phyloP scores from a whole-genome alignment of 2,113 vertebrate species.

The Boulengeromyrus knoepffleri region DNA sequence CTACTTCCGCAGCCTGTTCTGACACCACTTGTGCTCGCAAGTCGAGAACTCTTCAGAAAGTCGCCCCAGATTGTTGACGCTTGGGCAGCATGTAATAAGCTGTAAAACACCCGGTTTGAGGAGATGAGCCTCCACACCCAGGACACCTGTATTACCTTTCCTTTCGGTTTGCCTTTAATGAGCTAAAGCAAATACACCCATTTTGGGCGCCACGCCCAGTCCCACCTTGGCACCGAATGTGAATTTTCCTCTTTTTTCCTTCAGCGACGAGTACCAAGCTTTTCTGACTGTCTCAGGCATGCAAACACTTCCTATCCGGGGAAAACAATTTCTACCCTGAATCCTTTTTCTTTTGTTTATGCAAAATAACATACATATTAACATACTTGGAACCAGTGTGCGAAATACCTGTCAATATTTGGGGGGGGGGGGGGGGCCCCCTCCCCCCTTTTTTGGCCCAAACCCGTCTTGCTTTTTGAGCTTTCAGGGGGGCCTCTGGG shows the following conservation, averaged over 20 bases:
- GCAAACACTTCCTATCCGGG: neutral
- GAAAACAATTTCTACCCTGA: neutral
- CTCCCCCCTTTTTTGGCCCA: no score
- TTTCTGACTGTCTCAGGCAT: neutral
- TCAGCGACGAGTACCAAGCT: neutral
- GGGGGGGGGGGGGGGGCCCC: no score
- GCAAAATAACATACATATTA: neutral
- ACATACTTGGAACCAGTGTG: neutral
- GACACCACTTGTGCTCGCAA: neutral
- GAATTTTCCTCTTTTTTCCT: neutral
- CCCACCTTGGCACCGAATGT: neutral
- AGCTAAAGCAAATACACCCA: neutral
- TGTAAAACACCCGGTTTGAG: no score
- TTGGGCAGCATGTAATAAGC: neutral
- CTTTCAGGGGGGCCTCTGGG: no score
- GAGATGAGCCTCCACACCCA: neutral
- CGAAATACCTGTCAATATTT: no score
- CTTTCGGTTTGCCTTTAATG: neutral
- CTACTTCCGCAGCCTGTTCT: constrained; percentile 24
- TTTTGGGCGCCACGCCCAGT: neutral
- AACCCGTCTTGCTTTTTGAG: no score
- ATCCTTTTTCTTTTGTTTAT: neutral
- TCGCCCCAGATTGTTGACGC: neutral
- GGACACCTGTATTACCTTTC: neutral
- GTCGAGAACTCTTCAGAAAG: neutral